Percentiles rank a stretch among this genome's conserved stretches.
These are phyloP conservation scores for Drosophila acutilabella DNA, from an alignment of 2,888 invertebrate genomes.

Conservation along the genomic window DNA sequence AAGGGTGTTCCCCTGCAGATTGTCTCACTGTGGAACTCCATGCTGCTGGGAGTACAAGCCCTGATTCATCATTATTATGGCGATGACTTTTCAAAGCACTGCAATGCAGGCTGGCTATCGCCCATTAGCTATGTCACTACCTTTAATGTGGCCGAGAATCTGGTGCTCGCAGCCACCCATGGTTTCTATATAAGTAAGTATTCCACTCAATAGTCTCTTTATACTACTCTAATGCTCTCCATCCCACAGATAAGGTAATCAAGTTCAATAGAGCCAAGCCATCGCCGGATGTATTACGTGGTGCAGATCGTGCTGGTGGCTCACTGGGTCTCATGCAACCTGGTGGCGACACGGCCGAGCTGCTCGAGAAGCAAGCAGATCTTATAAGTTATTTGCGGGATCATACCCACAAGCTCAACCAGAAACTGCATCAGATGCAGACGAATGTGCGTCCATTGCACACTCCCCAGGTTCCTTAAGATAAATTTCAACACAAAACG, in stretches of 20 bases:
- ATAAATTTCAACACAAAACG: conserved; percentile 27
- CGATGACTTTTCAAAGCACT: conserved; percentile 86
- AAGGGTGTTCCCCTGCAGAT: conserved; percentile 88
- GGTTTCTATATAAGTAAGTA: conserved; percentile 86
- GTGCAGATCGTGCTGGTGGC: conserved; percentile 82
- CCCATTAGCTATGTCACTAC: conserved; percentile 87
- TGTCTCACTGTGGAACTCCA: conserved; percentile 88
- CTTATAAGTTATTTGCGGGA: conserved; percentile 89
- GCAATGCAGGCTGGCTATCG: conserved; percentile 85
- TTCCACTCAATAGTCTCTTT: not conserved
- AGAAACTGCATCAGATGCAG: conserved; percentile 88
- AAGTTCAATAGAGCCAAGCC: conserved; percentile 87
- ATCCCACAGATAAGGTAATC: conserved; percentile 86
- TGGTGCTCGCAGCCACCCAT: conserved; percentile 86
- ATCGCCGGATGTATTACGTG: conserved; percentile 88
- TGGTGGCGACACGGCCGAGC: conserved; percentile 86
- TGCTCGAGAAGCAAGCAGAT: conserved; percentile 90
- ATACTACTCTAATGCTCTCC: not conserved
- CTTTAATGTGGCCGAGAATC: conserved; percentile 86
- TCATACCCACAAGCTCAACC: conserved; percentile 88
- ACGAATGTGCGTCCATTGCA: conserved; percentile 85
- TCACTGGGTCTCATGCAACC: conserved; percentile 84
- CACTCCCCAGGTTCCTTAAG: conserved; percentile 68
- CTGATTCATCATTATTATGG: conserved; percentile 87
- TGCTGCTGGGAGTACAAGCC: conserved; percentile 86